Percentiles rank a stretch among this genome's conserved stretches.
These are phyloP conservation scores for Lophochroa leadbeateri DNA, from an alignment of 2,113 vertebrate species.

Conservation along the genomic window DNA sequence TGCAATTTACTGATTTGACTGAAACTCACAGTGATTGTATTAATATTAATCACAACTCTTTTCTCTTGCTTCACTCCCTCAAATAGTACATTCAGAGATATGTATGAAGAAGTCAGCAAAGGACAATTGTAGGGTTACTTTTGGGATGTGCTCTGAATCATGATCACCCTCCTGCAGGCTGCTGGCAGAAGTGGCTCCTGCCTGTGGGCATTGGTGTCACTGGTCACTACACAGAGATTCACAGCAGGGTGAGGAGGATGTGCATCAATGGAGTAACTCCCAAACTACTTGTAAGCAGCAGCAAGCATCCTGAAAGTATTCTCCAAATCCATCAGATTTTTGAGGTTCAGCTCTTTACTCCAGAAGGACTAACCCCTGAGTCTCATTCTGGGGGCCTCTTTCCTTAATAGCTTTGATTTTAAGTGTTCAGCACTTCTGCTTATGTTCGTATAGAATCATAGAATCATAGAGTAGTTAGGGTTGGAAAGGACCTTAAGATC, in stretches of 20 bases:
- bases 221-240: background rate
- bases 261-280: background rate
- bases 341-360: background rate
- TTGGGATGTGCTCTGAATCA: background rate
- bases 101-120: background rate
- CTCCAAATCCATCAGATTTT: background rate
- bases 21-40: background rate
- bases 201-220: background rate
- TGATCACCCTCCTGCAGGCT: background rate
- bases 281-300: background rate
- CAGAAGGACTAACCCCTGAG: background rate
- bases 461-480: background rate
- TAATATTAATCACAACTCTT: conserved; percentile 2
- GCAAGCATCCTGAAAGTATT: background rate
- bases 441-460: background rate
- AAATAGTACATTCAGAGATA: background rate
- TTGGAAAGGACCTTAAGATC: background rate
- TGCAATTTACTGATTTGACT: conserved; percentile 26
- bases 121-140: background rate
- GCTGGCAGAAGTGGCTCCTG: background rate
- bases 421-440: background rate
- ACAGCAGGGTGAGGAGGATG: background rate
- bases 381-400: background rate
- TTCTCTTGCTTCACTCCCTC: background rate
- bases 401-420: background rate